Base-by-base conservation (phyloP, 2,797 vertebrate genomes). In the Scarus forsteni region DNA sequence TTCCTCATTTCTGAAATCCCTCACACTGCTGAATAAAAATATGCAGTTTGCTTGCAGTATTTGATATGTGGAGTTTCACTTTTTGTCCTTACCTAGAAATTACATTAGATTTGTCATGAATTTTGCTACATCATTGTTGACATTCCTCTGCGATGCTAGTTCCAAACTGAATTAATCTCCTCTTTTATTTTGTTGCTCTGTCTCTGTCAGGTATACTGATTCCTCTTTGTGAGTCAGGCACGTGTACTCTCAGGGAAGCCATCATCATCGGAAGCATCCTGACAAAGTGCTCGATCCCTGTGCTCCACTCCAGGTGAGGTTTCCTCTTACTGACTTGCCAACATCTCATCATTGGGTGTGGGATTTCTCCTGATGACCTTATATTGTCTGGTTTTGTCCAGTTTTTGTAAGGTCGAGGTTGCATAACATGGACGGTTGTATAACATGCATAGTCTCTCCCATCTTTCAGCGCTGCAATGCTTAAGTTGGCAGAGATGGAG, bases 401-500 rank as follows among this genome's bases (percentile, higher is more conserved):
- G 61, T 66, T 38, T 11, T 44, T 50, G 18, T 0, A 15, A 35
- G 46, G 65, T 66, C 18, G 50, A 6, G n/a, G 61, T 87, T 82
- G 18, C 45, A 6, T 75, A 79, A 75, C 2, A 8, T 15, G 15
- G 5, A 50, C 8, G 11, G 66, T 80, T 85, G 8, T 39, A 19
- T 82, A 84, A 87, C 66, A 35, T 11, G 27, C 51, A 14, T 12
- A n/a, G 5, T 71, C 3, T 46, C 48, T 9, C 8, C 38, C 44
- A 61, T 76, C 36, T 74, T 56, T 1, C 92, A 99, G 98, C 0
- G 98, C 97, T 0, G 96, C 97, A 36, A 97, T 99, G 97, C 94
- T 99, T 43, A 99, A 99, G 88, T 93, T 99, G 42, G 97, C 98
- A 0, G 98, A 99, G 92, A 98, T 97, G 97, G 96, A 95, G 59